Percentiles rank a stretch among this genome's conserved stretches.
These are phyloP conservation scores for Agrotis clavis DNA, from an alignment of 2,888 invertebrate genomes.

Conservation along the genomic window DNA sequence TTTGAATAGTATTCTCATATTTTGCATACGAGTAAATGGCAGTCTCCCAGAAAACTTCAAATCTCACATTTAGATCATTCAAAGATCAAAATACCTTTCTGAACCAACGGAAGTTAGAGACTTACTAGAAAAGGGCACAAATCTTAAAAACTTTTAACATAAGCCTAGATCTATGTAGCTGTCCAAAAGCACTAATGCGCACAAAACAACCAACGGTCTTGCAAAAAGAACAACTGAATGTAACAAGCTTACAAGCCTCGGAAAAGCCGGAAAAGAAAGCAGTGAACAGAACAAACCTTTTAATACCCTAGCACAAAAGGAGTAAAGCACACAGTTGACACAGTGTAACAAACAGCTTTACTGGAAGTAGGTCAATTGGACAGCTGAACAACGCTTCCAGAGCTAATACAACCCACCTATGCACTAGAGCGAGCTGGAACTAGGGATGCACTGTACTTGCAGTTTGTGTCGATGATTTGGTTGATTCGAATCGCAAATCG, in stretches of 20 bases:
- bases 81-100: not conserved
- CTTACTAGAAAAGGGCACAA: not conserved
- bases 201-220: not conserved
- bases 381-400: slow-evolving; percentile 49
- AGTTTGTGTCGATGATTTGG: too few species aligned
- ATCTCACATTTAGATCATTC: too few species aligned
- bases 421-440: slow-evolving; percentile 22
- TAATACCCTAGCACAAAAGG: slow-evolving; percentile 48
- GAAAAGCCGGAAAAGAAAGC: slow-evolving; percentile 45
- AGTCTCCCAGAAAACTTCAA: too few species aligned
- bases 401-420: slow-evolving; percentile 44
- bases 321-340: slow-evolving; percentile 51
- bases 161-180: not conserved
- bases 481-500: too few species aligned
- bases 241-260: slow-evolving; percentile 31
- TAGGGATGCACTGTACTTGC: not conserved
- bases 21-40: too few species aligned
- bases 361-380: slow-evolving; percentile 60
- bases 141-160: not conserved
- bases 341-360: slow-evolving; percentile 53
- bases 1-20: too few species aligned
- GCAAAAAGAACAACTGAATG: slow-evolving; percentile 25
- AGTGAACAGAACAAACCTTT: slow-evolving; percentile 49
- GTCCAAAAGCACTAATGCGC: not conserved
- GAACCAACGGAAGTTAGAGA: not conserved